phyloP scores from a whole-genome alignment of 2,113 vertebrate species.

The Aptenodytes patagonicus region DNA sequence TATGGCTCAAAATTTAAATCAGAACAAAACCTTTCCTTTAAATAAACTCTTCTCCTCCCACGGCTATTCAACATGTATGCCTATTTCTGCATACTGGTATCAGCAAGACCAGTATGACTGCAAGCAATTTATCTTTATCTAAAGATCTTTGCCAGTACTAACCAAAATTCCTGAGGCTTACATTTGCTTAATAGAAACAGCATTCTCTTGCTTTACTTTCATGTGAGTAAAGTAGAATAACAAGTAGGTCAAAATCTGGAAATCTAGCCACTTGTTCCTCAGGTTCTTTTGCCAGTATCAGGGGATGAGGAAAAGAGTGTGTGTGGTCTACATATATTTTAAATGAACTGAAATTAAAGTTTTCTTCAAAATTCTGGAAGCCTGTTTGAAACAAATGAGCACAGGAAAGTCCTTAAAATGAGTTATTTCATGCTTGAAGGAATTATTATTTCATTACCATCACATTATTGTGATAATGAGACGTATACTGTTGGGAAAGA shows the following conservation, averaged over 20 bases:
- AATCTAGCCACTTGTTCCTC: conserved; percentile 9
- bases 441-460: not conserved
- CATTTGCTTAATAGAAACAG: not conserved
- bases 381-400: not conserved
- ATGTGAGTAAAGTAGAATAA: conserved; percentile 23
- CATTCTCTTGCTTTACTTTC: conserved; percentile 11
- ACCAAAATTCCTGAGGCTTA: not conserved
- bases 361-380: not conserved
- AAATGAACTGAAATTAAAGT: not conserved
- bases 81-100: not conserved
- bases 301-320: not conserved
- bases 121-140: not conserved
- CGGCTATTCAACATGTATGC: not conserved
- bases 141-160: not conserved
- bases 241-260: conserved; percentile 15
- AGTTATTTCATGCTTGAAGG: not conserved
- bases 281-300: not conserved
- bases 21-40: conserved; percentile 9
- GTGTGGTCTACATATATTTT: not conserved
- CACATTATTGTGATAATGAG: not conserved
- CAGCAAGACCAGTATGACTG: not conserved
- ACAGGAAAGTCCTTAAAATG: not conserved
- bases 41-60: conserved; percentile 1
- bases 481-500: not conserved
- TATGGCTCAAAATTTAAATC: conserved; percentile 62